Base-by-base conservation (phyloP, 2,113 vertebrate genomes). In the Machaerirhynchus nigripectus region DNA sequence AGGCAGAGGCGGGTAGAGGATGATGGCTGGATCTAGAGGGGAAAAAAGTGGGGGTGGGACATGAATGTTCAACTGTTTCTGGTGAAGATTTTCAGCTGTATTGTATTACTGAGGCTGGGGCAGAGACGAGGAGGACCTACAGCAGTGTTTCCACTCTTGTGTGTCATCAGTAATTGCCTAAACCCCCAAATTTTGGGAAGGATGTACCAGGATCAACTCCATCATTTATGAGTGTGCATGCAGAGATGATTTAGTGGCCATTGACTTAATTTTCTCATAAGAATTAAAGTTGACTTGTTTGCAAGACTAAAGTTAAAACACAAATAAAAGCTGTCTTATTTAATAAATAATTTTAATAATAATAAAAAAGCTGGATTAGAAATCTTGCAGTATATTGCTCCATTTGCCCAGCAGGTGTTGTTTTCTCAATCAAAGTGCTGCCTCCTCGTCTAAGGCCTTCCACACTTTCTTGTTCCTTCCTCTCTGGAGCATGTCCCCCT, bases 181-280 rank as follows among this genome's bases (percentile, higher is more conserved):
- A 61, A 35, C 7, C 6, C 16, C 28, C n/a, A 30, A 18, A 52
- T 73, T 57, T 84, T 39, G 30, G 37, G 11, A 74, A 67, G 14
- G 28, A 19, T 20, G 9, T 53, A n/a, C 35, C 26, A 63, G 11
- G 23, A 64, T 80, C 24, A 57, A 2, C 31, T 49, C 13, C 18
- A 6, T 52, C 4, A 10, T 82, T 57, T 0, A 0, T 59, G 30
- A 8, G 0, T 56, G 6, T 30, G 33, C 2, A 3, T 39, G 15
- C n/a, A 56, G 31, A 56, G 49, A n/a, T 71, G 33, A 19, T 40
- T 67, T 61, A 57, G 9, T 59, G 52, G 39, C n/a, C 4, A 6
- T 5, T 57, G 42, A 37, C 17, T 91, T 93, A 1, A 4, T 35
- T 70, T 81, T 44, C 22, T 78, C 8, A 2, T n/a, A 37, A 49